These are phyloP conservation scores for Notothenia coriiceps DNA, from an alignment of 2,113 vertebrate genomes.

Conservation along the genomic window DNA sequence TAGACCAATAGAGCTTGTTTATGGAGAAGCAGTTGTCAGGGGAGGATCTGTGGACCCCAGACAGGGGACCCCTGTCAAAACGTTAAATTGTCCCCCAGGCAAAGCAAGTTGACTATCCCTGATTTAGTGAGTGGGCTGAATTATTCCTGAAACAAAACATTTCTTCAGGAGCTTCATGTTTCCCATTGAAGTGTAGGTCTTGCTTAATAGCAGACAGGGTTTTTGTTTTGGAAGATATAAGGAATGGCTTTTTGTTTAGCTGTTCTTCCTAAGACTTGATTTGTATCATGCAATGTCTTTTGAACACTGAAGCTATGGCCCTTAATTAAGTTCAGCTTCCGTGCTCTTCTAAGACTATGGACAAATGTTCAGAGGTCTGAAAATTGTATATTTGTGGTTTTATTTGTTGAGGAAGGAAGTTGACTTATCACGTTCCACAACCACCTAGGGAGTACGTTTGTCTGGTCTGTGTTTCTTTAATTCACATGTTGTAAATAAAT, in stretches of 20 bases:
- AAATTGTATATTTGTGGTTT: not conserved
- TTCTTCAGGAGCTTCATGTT: slow-evolving; percentile 8
- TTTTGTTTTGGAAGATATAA: not conserved
- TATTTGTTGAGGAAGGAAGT: not conserved
- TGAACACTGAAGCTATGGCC: not conserved
- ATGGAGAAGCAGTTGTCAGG: too few species aligned
- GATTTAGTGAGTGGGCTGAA: not conserved
- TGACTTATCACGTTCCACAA: not conserved
- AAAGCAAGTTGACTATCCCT: too few species aligned
- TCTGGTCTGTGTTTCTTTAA: not conserved
- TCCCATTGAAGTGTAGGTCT: not conserved
- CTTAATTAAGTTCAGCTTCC: slow-evolving; percentile 14
- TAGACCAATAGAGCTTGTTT: too few species aligned
- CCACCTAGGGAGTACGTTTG: not conserved
- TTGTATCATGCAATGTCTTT: not conserved
- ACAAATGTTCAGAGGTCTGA: not conserved
- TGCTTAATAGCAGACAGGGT: not conserved
- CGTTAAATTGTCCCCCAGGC: too few species aligned
- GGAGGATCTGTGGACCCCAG: too few species aligned
- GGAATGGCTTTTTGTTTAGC: slow-evolving; percentile 12
- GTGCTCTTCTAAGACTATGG: not conserved
- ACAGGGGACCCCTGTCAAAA: too few species aligned
- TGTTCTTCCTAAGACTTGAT: not conserved
- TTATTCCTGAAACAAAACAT: not conserved
- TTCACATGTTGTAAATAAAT: not conserved